These are phyloP conservation scores for Yponomeuta plumbellus DNA, from an alignment of 2,888 invertebrate species.

Conservation along the genomic window DNA sequence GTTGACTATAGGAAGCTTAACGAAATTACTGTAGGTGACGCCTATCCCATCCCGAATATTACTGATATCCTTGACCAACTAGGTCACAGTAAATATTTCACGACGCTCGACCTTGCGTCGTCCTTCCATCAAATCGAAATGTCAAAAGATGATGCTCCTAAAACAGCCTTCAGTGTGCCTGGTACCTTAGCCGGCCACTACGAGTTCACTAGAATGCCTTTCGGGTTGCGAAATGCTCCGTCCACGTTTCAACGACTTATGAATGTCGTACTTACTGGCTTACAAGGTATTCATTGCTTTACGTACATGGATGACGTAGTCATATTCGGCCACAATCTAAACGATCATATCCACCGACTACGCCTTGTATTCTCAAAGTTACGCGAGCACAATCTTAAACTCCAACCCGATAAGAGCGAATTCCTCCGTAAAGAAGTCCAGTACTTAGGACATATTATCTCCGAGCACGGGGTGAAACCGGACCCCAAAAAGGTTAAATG, in stretches of 20 bases:
- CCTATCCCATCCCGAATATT: conserved; percentile 14
- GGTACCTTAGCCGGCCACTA: not conserved
- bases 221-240: conserved; percentile 14
- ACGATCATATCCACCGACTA: not conserved
- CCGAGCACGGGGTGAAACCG: conserved; percentile 25
- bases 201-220: conserved; percentile 10
- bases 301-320: conserved; percentile 10
- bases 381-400: conserved; percentile 2
- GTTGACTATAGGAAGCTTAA: conserved; percentile 23
- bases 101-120: conserved; percentile 2
- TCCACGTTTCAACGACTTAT: conserved; percentile 6
- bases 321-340: not conserved
- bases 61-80: conserved; percentile 23
- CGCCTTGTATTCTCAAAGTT: not conserved
- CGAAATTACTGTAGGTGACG: conserved; percentile 23
- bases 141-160: not conserved
- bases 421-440: conserved; percentile 8
- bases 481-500: conserved; percentile 35
- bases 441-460: conserved; percentile 7
- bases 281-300: conserved; percentile 13
- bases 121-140: conserved; percentile 11
- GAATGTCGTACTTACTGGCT: not conserved
- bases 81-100: conserved; percentile 8
- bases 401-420: conserved; percentile 11
- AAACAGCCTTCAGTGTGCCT: not conserved